Percentiles rank a stretch among this genome's conserved stretches.
Conservation (phyloP, 2,888 invertebrate species). For the Microctonus hyperodae region DNA sequence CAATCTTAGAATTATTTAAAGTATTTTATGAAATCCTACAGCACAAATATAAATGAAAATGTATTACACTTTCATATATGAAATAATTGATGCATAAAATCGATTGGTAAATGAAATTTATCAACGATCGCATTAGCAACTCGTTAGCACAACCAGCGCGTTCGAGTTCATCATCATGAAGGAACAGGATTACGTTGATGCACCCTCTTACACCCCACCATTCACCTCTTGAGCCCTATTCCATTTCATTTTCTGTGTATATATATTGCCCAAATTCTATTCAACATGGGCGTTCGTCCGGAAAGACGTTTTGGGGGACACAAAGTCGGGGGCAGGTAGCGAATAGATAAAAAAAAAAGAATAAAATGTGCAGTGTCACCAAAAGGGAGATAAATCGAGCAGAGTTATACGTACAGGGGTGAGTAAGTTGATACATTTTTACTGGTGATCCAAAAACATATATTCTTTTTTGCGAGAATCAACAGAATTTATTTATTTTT, state of each 20-base stretch:
- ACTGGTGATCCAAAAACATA: not conserved
- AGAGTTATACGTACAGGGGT: not conserved
- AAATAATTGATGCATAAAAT: slow-evolving; percentile 29
- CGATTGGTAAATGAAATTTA: slow-evolving; percentile 38
- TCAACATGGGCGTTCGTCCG: slow-evolving; percentile 55
- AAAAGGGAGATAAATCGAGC: slow-evolving; percentile 2
- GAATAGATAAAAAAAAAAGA: slow-evolving; percentile 23
- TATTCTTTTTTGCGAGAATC: not conserved
- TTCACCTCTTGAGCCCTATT: slow-evolving; percentile 27
- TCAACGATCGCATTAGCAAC: slow-evolving; percentile 44
- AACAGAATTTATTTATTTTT: slow-evolving; percentile 5
- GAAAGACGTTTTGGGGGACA: slow-evolving; percentile 54
- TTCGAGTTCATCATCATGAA: slow-evolving; percentile 42
- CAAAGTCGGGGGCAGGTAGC: slow-evolving; percentile 44
- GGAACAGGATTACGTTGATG: slow-evolving; percentile 36
- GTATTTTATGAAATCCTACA: too few species aligned
- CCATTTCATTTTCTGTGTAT: slow-evolving; percentile 23
- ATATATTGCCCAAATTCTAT: slow-evolving; percentile 43
- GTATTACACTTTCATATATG: too few species aligned
- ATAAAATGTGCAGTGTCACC: slow-evolving; percentile 34
- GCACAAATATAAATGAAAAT: too few species aligned
- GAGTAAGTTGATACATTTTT: slow-evolving; percentile 16
- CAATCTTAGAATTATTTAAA: too few species aligned
- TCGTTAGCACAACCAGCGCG: slow-evolving; percentile 45
- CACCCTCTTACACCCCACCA: slow-evolving; percentile 5